Percentiles rank a stretch among this genome's conserved stretches.
phyloP scores from a whole-genome alignment of 2,797 vertebrate genomes.

The Heliangelus exortis region DNA sequence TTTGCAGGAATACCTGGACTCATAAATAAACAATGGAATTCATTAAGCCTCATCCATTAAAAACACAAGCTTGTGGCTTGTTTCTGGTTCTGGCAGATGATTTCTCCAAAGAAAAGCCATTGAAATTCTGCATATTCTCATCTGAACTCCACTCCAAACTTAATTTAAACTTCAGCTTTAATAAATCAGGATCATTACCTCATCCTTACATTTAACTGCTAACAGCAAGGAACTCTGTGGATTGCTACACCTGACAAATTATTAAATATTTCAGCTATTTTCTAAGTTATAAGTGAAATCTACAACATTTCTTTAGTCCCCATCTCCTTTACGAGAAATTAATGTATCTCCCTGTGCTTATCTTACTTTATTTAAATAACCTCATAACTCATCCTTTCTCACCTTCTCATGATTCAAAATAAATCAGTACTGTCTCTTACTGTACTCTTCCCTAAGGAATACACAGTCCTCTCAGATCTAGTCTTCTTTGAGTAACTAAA shows the following conservation, averaged over 20 bases:
- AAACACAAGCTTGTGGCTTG: background rate
- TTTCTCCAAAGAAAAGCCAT: background rate
- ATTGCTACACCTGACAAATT: background rate
- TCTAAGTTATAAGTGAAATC: background rate
- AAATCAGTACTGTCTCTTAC: background rate
- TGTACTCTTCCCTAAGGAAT: background rate
- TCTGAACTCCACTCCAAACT: background rate
- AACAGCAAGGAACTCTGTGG: background rate
- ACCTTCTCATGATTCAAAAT: constrained; percentile 4
- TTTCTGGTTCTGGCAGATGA: background rate
- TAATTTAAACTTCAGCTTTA: background rate
- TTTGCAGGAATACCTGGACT: background rate
- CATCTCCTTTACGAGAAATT: background rate
- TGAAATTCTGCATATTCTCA: background rate
- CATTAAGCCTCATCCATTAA: background rate
- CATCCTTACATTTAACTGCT: background rate
- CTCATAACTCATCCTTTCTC: background rate
- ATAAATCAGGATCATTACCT: background rate
- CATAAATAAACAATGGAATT: constrained; percentile 10
- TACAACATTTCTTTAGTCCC: background rate
- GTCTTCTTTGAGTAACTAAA: background rate
- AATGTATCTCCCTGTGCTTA: background rate
- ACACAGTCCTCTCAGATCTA: background rate
- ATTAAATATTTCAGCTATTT: constrained; percentile 2
- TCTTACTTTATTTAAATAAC: background rate